phyloP scores from a whole-genome alignment of 2,888 invertebrate species.

The Ernsta delagoae region DNA sequence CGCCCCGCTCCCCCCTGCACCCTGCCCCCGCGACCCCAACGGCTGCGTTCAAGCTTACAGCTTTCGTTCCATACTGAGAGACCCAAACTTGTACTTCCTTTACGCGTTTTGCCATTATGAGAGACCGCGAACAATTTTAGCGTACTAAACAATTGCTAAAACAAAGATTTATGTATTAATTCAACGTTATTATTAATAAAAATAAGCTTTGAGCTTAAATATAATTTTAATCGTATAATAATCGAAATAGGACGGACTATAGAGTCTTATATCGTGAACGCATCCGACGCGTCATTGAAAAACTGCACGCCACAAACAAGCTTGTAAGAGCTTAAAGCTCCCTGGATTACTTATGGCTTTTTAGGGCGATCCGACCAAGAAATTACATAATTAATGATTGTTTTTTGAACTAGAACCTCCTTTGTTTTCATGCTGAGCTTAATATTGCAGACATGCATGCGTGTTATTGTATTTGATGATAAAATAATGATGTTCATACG shows the following conservation, averaged over 20 bases:
- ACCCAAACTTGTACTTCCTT: conserved; percentile 40
- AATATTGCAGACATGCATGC: background rate
- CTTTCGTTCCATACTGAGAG: conserved; percentile 54
- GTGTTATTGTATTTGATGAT: background rate
- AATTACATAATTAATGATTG: conserved; percentile 36
- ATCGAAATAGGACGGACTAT: background rate
- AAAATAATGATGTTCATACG: background rate
- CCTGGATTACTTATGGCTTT: conserved; percentile 34
- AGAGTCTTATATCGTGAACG: conserved; percentile 45
- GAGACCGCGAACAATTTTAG: conserved; percentile 35
- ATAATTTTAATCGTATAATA: too few species aligned
- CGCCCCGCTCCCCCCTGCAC: conserved; percentile 46
- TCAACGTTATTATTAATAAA: background rate
- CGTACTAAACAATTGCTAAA: background rate
- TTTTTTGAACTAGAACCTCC: conserved; percentile 8
- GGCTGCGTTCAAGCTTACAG: conserved; percentile 71
- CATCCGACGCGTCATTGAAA: conserved; percentile 48
- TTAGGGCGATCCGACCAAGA: conserved; percentile 20
- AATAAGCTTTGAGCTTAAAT: too few species aligned
- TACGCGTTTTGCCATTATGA: conserved; percentile 25
- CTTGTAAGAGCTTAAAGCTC: conserved; percentile 45
- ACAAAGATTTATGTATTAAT: too few species aligned
- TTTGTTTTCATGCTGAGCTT: conserved; percentile 34
- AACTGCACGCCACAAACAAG: conserved; percentile 53
- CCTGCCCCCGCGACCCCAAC: conserved; percentile 51